Percentiles rank a stretch among this genome's conserved stretches.
Evolutionary conservation across 1,140 invertebrate genomes (phyloP).

Genomic region (Ditylenchus dipsaci): DNA sequence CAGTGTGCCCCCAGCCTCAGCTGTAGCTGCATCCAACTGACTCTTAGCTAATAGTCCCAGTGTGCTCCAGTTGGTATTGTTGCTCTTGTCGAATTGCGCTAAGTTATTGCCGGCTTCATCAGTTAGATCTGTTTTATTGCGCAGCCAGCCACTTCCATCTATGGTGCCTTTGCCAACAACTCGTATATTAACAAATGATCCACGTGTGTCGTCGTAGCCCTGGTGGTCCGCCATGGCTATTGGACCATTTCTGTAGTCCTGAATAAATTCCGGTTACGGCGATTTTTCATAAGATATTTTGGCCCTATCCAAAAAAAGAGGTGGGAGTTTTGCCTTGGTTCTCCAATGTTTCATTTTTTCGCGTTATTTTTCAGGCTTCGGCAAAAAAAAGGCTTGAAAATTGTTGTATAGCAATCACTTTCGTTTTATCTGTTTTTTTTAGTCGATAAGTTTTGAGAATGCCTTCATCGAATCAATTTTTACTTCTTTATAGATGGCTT

Average conservation of each 20-base stretch:
- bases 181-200: background rate
- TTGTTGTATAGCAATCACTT: no score
- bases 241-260: background rate
- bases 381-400: no score
- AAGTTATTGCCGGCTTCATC: conserved; percentile 4
- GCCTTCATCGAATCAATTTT: no score
- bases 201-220: background rate
- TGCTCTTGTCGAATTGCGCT: background rate
- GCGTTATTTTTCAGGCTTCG: no score
- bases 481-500: no score
- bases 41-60: background rate
- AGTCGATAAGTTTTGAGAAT: no score
- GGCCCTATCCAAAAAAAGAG: no score
- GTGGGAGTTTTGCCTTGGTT: background rate
- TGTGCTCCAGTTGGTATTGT: background rate
- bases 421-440: no score
- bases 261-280: no score
- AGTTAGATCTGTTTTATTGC: background rate
- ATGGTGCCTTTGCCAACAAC: conserved; percentile 1
- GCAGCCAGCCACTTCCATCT: conserved; percentile 1
- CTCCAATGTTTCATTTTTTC: no score
- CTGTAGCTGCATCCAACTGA: conserved; percentile 4
- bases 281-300: no score
- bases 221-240: background rate
- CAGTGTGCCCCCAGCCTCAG: background rate